Conservation (phyloP, 2,113 vertebrate genomes). For the Panthera leo region DNA sequence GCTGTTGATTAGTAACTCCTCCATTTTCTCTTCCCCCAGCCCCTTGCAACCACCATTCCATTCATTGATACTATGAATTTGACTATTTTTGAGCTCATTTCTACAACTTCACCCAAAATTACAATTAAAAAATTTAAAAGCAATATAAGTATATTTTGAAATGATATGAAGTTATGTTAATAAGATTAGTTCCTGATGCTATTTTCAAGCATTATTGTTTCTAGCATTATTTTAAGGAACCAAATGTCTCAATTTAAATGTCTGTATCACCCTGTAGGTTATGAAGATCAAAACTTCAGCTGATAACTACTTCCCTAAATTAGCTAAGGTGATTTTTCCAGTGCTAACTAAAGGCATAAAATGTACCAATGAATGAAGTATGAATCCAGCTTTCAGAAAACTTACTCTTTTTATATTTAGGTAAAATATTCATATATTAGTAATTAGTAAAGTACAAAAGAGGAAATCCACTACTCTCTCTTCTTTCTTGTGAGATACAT, state of each 20-base stretch:
- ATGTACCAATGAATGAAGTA: background rate
- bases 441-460: background rate
- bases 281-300: background rate
- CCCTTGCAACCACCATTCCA: too few species aligned
- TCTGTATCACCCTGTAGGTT: background rate
- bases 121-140: background rate
- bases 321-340: background rate
- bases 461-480: background rate
- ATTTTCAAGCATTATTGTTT: background rate
- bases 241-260: background rate
- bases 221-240: background rate
- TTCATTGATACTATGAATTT: background rate
- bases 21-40: background rate
- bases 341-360: background rate
- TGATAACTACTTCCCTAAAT: background rate
- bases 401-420: background rate
- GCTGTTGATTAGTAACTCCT: background rate
- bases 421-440: background rate
- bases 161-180: background rate
- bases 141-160: background rate
- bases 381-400: background rate
- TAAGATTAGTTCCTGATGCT: background rate
- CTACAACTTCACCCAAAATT: background rate
- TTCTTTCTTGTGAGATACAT: background rate
- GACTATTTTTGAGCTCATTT: background rate